Base-by-base conservation (phyloP, 1,140 invertebrate species). In the Reticulitermes speratus region DNA sequence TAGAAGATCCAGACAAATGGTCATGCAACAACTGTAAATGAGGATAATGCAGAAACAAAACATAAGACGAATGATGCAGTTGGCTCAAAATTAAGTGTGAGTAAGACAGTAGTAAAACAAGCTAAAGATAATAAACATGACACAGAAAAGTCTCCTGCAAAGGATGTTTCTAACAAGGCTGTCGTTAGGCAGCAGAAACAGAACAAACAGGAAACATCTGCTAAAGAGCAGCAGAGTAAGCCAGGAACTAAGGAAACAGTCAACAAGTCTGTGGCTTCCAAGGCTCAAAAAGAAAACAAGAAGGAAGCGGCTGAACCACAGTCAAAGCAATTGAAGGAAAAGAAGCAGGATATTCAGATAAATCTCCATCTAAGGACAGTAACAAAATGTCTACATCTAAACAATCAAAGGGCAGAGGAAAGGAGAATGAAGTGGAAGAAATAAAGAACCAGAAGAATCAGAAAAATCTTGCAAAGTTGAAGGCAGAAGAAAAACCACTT, bases 401-500 rank as follows among this genome's bases (percentile, higher is more conserved):
- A 88, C 65, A 75, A 30, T 75, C 65, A 25, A 75, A 75, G 65
- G 88, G 88, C 30, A 89, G 91, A 38, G 90, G 88, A 44, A 93
- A 92, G 65, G 91, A 92, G 84, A 92, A 93, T 88, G 91, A 91
- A 87, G 88, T 90, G 44, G 92, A 93, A 83, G 92, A 93, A 83
- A 89, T 89, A 5, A 93, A 93, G 87, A 92, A 92, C 69, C 93
- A 92, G 88, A 93, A 93, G 85, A 93, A 92, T 87, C 87, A 91
- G 32, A 93, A 92, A 87, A 93, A 93, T 84, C 83, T 87, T 25
- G 86, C 86, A 19, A 87, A 87, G 59, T 25, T 87, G 83, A 89
- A 92, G 38, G 88, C 91, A 69, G 90, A 91, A 87, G 94, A 95
- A 88, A 96, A 95, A 89, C 94, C 95, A 52, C 3, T 93, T 75